These are phyloP conservation scores for Rallus limicola DNA, from an alignment of 2,113 vertebrate genomes.

Conservation along the genomic window DNA sequence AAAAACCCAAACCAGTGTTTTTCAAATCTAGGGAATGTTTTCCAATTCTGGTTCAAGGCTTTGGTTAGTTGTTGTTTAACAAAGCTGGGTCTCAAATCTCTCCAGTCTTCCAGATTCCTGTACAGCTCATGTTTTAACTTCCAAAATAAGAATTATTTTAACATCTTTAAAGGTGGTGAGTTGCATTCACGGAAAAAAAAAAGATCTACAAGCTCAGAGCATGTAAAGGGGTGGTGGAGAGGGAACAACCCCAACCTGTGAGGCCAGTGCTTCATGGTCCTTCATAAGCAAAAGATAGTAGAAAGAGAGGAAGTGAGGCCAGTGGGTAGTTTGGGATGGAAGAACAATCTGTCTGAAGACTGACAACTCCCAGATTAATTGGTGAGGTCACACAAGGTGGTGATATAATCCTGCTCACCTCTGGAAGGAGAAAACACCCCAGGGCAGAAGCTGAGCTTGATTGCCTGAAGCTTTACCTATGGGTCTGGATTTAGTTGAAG, in stretches of 20 bases:
- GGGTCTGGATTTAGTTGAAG: neutral
- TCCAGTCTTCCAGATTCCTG: neutral
- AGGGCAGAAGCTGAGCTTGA: neutral
- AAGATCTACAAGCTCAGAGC: neutral
- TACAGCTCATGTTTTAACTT: neutral
- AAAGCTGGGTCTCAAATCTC: neutral
- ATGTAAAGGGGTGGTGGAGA: no score
- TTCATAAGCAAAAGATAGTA: neutral
- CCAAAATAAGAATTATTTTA: neutral
- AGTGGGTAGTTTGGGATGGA: neutral
- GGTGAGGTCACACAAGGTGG: neutral
- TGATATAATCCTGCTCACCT: neutral
- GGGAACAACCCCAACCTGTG: accelerated
- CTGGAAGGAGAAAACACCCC: neutral
- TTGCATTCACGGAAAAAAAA: neutral
- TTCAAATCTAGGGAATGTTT: neutral
- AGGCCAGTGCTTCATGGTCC: neutral
- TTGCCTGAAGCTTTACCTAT: neutral
- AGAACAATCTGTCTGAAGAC: neutral
- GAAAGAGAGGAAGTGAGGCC: neutral
- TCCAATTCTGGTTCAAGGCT: neutral
- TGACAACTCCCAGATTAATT: neutral
- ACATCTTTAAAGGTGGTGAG: neutral
- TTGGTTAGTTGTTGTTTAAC: neutral
- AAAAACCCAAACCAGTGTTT: neutral